phyloP scores from a whole-genome alignment of 2,113 vertebrate genomes.

The Gobio gobio region DNA sequence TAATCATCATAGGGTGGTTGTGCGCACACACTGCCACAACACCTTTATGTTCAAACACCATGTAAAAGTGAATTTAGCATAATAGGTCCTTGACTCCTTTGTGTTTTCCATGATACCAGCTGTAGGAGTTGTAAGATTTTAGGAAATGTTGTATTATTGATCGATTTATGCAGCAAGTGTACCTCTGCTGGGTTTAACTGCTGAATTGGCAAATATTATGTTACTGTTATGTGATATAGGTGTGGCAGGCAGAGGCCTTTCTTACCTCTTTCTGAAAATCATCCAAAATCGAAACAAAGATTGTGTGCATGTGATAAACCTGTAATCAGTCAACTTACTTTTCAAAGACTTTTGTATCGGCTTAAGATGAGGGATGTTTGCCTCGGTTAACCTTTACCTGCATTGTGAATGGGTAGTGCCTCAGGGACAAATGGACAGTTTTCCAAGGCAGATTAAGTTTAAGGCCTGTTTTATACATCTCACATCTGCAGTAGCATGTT shows the following conservation, averaged over 20 bases:
- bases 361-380: background rate
- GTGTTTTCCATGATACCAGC: background rate
- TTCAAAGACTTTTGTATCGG: background rate
- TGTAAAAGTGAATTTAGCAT: too few relatives aligned
- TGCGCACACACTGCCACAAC: too few relatives aligned
- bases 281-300: background rate
- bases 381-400: constrained; percentile 2
- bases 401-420: constrained; percentile 5
- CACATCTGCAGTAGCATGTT: background rate
- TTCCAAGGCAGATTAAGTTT: background rate
- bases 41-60: too few relatives aligned
- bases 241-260: constrained; percentile 38
- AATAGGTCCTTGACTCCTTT: background rate
- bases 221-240: constrained; percentile 57
- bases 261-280: constrained; percentile 28
- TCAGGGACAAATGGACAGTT: constrained; percentile 2
- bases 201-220: constrained; percentile 49
- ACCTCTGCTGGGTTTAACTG: background rate
- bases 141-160: background rate
- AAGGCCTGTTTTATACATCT: background rate
- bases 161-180: background rate
- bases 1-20: too few relatives aligned
- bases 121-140: background rate
- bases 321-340: background rate
- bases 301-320: constrained; percentile 20